Evolutionary conservation across 2,113 vertebrate species (phyloP), one percentile per base, ranked within the genome.

Genomic region (Pogonocichla stellata): DNA sequence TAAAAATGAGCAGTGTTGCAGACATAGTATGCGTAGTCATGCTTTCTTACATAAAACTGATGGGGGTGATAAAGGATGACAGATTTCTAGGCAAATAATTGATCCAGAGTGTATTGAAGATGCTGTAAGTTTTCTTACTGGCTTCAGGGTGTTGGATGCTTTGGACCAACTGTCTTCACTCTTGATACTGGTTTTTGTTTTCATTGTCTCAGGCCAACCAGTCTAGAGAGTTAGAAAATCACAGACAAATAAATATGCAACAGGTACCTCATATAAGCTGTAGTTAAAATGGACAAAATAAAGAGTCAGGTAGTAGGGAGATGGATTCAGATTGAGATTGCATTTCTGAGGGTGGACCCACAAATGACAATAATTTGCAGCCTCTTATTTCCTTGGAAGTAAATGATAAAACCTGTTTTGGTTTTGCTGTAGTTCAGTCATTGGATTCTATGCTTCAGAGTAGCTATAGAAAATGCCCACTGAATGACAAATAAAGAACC

Each of bases 61-160:
- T 38, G 13, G 17, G 11, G 10, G 2, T 92, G 57, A 34, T 72
- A 40, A 36, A 82, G 42, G 42, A 31, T 75, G n/a, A 29, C 36
- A 54, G 33, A 28, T 82, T 85, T 78, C 13, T 50, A 36, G 26
- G 20, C 43, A 64, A 61, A 29, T 54, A 38, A 3, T 23, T 0
- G 0, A 20, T 65, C 14, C 1, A 17, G 8, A 40, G 24, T 50
- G 26, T 14, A 26, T 0, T 75, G 70, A 80, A 69, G 45, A 17
- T 65, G 25, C 61, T 82, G 1, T 43, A 26, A 51, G 24, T 51
- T 92, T 95, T 85, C n/a, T 60, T 66, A 12, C 6, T 43, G 48
- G 48, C 17, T 62, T 69, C 10, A 65, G 22, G 5, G 4, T 58
- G 19, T 16, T 47, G 25, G 22, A 26, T 87, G 45, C 43, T 72